These are phyloP conservation scores for Pandemis heparana DNA, from an alignment of 2,888 invertebrate genomes.

Conservation along the genomic window DNA sequence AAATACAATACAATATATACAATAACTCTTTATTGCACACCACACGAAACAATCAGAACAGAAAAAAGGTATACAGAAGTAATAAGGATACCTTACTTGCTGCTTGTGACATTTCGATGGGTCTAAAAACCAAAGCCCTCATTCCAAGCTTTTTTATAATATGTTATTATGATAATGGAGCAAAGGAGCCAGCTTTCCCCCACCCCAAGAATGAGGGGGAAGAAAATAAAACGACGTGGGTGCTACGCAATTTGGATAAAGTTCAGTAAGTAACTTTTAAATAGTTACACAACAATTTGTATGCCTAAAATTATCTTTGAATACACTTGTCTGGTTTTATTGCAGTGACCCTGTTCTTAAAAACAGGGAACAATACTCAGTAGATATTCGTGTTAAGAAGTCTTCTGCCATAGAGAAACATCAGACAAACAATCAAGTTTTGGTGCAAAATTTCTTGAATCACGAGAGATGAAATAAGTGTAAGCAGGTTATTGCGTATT, in stretches of 20 bases:
- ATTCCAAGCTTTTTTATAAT: constrained; percentile 2
- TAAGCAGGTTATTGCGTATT: neutral
- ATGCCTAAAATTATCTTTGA: constrained; percentile 9
- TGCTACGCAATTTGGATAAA: constrained; percentile 5
- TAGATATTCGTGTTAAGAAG: neutral
- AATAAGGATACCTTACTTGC: no score
- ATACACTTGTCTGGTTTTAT: constrained; percentile 7
- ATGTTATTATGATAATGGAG: constrained; percentile 11
- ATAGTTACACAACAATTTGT: constrained; percentile 10
- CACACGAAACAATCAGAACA: no score
- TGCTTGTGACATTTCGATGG: neutral
- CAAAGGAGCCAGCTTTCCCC: neutral
- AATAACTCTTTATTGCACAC: no score
- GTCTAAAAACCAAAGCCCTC: neutral
- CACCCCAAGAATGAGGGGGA: neutral
- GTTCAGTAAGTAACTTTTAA: constrained; percentile 7
- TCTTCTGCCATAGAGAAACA: neutral
- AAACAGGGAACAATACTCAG: neutral
- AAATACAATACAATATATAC: no score
- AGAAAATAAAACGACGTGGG: constrained; percentile 7
- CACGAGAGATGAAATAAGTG: neutral
- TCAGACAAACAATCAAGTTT: neutral
- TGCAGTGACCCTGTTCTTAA: neutral
- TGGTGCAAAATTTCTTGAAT: neutral
- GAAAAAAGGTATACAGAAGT: no score